These are phyloP conservation scores for Drosophila kurseongensis DNA, from an alignment of 1,140 invertebrate genomes.

Conservation along the genomic window DNA sequence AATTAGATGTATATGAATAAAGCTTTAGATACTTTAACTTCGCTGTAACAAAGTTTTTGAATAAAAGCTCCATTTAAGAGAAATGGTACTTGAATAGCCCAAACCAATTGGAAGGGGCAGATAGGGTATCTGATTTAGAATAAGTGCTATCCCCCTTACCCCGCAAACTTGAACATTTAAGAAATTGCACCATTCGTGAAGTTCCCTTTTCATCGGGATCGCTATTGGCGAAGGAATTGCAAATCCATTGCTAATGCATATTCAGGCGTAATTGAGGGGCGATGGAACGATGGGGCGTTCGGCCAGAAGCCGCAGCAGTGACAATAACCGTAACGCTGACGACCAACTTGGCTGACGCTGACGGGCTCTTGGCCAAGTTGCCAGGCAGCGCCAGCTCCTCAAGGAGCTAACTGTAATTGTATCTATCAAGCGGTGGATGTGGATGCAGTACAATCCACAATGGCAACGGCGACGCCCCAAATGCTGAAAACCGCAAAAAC, in stretches of 20 bases:
- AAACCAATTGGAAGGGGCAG: constrained; percentile 11
- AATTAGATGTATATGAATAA: neutral
- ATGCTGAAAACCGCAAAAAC: constrained; percentile 68
- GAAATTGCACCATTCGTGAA: constrained; percentile 4
- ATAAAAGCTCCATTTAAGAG: neutral
- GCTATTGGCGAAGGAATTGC: constrained; percentile 10
- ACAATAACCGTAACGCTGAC: constrained; percentile 64
- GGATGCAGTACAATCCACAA: constrained; percentile 45
- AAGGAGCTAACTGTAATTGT: constrained; percentile 74
- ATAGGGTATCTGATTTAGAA: constrained; percentile 1
- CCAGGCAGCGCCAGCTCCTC: constrained; percentile 30
- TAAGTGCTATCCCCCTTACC: neutral
- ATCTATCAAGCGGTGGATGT: constrained; percentile 59
- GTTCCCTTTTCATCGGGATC: constrained; percentile 5
- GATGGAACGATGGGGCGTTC: neutral
- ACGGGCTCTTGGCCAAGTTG: constrained; percentile 3
- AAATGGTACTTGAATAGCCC: neutral
- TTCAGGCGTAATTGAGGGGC: constrained; percentile 35
- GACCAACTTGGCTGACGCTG: constrained; percentile 23
- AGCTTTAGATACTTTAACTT: neutral
- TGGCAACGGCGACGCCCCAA: constrained; percentile 46
- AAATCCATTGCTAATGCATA: constrained; percentile 37
- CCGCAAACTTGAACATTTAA: neutral
- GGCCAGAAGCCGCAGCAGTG: constrained; percentile 54
- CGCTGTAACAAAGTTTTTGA: neutral